Evolutionary conservation across 2,888 invertebrate genomes (phyloP).

Genomic region (Trypoxylon attenuatum): DNA sequence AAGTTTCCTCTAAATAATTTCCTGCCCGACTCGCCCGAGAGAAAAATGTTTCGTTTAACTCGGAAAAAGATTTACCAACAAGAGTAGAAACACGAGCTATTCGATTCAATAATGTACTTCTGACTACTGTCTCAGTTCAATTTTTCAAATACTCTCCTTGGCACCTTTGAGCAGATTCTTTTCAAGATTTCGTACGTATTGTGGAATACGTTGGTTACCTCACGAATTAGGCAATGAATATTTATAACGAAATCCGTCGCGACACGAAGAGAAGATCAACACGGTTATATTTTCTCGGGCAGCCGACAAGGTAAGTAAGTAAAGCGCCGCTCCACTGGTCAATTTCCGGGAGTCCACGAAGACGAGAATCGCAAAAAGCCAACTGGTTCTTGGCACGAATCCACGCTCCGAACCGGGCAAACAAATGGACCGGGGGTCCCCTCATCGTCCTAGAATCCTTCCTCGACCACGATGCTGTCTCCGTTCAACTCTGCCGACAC

Average conservation of each 20-base stretch:
- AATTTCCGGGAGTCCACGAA: constrained; percentile 53
- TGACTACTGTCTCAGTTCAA: no score
- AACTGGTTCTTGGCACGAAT: constrained; percentile 60
- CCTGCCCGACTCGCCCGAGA: background rate
- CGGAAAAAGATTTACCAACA: constrained; percentile 7
- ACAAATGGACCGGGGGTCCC: constrained; percentile 34
- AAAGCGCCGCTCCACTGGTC: constrained; percentile 43
- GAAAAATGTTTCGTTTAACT: no score
- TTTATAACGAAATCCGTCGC: constrained; percentile 28
- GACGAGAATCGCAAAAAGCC: constrained; percentile 46
- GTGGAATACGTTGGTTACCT: constrained; percentile 48
- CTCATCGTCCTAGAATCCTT: constrained; percentile 36
- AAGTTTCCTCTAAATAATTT: constrained; percentile 1
- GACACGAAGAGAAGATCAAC: background rate
- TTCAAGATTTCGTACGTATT: no score
- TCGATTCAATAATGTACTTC: constrained; percentile 18
- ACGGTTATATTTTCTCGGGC: constrained; percentile 34
- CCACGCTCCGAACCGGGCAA: constrained; percentile 35
- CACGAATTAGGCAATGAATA: constrained; percentile 43
- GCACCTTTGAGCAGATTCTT: no score
- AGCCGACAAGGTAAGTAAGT: constrained; percentile 25
- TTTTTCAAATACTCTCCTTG: no score
- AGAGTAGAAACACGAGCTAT: constrained; percentile 1
- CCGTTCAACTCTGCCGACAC: background rate
- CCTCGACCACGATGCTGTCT: constrained; percentile 1